Base-by-base conservation (phyloP, 2,113 vertebrate species). In the Pachycephala philippinensis region DNA sequence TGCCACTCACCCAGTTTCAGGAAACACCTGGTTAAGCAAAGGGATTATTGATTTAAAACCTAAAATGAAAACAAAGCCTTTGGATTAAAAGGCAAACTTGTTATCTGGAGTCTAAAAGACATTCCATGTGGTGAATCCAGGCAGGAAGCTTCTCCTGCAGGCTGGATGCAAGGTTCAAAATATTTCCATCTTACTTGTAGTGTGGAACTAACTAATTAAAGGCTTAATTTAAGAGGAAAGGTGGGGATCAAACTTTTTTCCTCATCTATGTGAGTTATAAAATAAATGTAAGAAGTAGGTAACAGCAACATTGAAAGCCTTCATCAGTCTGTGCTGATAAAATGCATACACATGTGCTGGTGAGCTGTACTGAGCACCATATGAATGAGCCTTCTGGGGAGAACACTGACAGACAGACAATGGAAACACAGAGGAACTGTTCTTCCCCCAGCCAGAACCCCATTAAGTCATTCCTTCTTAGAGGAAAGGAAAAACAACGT, bases 1-100 rank as follows among this genome's bases (percentile, higher is more conserved):
- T 99, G 99, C 99, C 99, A 99, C 94, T 99, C 99, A 2, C 99
- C 99, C 71, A 99, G 97, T 47, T 99, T 99, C 97, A 99, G 97
- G 96, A 99, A 99, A 97, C 99, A 99, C 94, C 99, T 99, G 96
- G 35, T 72, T 92, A 95, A 70, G 87, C 63, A 92, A 97, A 88
- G 71, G 33, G 37, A 89, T 90, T 78, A 91, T 53, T 75, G 65
- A 77, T 39, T 89, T 50, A 83, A 79, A 84, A 91, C 13, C 39
- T 13, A 31, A 54, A 86, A 66, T 35, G 52, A 78, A 77, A 89
- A 61, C 0, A 31, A 85, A 93, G 42, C 45, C 47, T 60, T 69
- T 65, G 39, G 44, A 66, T 86, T 64, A 64, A 84, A 75, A 81
- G 49, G 44, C 30, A 57, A 59, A 71, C 16, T 66, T 59, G 42